These are phyloP conservation scores for Plodia interpunctella DNA, from an alignment of 1,140 invertebrate species.

Conservation along the genomic window DNA sequence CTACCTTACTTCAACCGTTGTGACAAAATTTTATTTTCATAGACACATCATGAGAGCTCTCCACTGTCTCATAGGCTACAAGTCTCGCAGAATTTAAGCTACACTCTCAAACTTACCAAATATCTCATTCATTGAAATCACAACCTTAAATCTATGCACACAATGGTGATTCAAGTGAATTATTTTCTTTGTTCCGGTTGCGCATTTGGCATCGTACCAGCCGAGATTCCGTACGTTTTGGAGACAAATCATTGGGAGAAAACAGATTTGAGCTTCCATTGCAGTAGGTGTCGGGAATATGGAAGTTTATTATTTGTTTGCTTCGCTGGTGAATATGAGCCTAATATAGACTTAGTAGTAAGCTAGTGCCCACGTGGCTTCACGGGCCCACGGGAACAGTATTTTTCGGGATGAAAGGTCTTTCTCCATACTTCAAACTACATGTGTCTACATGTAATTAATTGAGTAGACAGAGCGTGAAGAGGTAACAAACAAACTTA, in stretches of 20 bases:
- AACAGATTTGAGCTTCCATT: slow-evolving; percentile 66
- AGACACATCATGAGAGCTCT: slow-evolving; percentile 56
- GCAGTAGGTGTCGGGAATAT: slow-evolving; percentile 44
- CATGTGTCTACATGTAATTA: no score
- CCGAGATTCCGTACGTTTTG: slow-evolving; percentile 58
- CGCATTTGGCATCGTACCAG: slow-evolving; percentile 68
- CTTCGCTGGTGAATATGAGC: slow-evolving; percentile 5
- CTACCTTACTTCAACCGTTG: not conserved
- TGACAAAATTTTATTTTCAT: slow-evolving; percentile 68
- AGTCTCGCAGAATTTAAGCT: slow-evolving; percentile 59
- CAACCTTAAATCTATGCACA: slow-evolving; percentile 20
- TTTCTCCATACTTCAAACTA: no score
- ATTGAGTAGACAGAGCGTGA: no score
- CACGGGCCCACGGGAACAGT: no score
- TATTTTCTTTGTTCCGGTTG: slow-evolving; percentile 33
- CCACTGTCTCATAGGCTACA: slow-evolving; percentile 41
- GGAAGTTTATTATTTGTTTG: slow-evolving; percentile 49
- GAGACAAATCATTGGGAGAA: slow-evolving; percentile 71
- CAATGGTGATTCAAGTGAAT: slow-evolving; percentile 22
- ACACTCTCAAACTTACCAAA: slow-evolving; percentile 35
- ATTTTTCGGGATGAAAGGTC: no score
- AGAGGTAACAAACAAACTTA: no score
- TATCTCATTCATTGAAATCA: slow-evolving; percentile 15
- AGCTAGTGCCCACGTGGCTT: no score
- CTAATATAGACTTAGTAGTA: no score